Evolutionary conservation across 2,113 vertebrate genomes (phyloP), one percentile per base, ranked within the genome.

Genomic region (Saccopteryx leptura): DNA sequence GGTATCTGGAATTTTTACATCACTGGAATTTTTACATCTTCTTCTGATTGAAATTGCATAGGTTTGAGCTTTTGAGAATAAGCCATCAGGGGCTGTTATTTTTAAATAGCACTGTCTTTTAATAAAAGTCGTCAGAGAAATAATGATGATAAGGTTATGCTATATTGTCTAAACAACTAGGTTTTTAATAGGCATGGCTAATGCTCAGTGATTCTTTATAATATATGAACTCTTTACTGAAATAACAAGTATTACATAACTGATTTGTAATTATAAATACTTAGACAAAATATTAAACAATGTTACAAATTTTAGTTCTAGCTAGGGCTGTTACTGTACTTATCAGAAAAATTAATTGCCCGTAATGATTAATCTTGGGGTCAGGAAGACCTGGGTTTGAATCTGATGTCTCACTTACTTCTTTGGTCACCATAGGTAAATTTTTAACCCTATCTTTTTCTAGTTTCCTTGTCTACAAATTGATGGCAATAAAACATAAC

Each of bases 141-240:
- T 75, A 31, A 72, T 39, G 7, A 7, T 84, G 50, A 75, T 39
- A 86, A 21, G 18, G 13, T 71, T 63, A 66, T 81, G 7, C 7
- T 54, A 1, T 46, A 63, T 63, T 87, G 24, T 21, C 18, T n/a
- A 68, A 86, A 56, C 18, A 52, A 68, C 56, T 86, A 69, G 26
- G 60, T n/a, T 83, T 78, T 80, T 92, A 80, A 74, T 60, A 63
- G 39, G 8, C 28, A 58, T 61, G 7, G 17, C 9, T 91, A 52
- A 78, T 1, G 58, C 61, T 79, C 21, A 58, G 2, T 69, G n/a
- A 60, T 75, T 89, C 8, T 28, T 65, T 71, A 76, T 68, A 72
- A 63, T 80, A 81, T 81, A 71, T 54, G 9, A 52, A 17, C 21
- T 90, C 31, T 83, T 91, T 88, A 74, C 28, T 86, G 68, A 94